Percentiles rank a stretch among this genome's conserved stretches.
These are phyloP conservation scores for Tadarida brasiliensis DNA, from an alignment of 2,797 vertebrate species.

Conservation along the genomic window DNA sequence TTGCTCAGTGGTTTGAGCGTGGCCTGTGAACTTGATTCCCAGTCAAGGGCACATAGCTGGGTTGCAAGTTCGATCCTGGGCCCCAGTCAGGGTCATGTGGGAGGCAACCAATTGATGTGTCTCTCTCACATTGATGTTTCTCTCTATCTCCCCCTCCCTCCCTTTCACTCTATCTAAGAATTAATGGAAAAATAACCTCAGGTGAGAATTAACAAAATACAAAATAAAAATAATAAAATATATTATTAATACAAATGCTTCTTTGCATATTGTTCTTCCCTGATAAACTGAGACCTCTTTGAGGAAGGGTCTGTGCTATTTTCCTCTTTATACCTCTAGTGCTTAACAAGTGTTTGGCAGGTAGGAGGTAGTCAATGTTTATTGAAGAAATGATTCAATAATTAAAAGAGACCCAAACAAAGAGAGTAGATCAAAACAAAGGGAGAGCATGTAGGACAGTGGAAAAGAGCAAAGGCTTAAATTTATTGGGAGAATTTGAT, in stretches of 20 bases:
- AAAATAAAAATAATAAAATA: no score
- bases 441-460: not conserved
- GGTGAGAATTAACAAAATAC: no score
- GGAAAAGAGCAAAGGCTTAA: not conserved
- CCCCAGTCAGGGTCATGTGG: no score
- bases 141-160: no score
- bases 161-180: no score
- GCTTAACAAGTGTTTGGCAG: not conserved
- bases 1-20: no score
- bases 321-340: not conserved
- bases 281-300: not conserved
- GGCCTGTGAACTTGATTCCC: no score
- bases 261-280: not conserved
- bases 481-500: not conserved
- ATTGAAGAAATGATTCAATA: not conserved
- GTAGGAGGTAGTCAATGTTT: not conserved
- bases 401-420: not conserved
- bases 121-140: no score
- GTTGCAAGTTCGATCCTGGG: no score
- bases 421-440: not conserved
- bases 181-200: no score
- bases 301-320: not conserved
- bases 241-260: not conserved
- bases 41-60: no score
- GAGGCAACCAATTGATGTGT: no score